Evolutionary conservation across 2,113 vertebrate species (phyloP).

Genomic region (Tetrax tetrax): DNA sequence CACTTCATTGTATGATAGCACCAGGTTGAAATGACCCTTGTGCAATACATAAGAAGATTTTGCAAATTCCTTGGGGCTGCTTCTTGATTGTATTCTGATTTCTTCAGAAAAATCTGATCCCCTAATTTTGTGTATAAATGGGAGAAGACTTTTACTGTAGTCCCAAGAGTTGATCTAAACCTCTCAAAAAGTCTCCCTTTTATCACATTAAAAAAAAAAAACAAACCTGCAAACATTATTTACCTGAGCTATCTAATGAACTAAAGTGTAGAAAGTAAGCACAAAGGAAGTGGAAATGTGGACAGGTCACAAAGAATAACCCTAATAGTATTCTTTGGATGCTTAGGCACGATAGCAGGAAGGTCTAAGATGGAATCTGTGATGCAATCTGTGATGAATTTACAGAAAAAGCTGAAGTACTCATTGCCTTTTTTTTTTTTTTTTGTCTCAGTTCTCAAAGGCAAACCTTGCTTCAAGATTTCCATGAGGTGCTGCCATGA

Average conservation of each 20-base stretch:
- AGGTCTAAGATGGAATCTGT: not conserved
- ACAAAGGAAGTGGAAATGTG: not conserved
- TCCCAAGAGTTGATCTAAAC: not conserved
- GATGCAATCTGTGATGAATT: not conserved
- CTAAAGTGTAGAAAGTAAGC: not conserved
- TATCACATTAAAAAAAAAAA: not conserved
- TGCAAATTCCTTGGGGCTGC: not conserved
- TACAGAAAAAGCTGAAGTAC: not conserved
- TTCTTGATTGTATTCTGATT: not conserved
- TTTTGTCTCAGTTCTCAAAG: too few species aligned
- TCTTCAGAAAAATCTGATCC: not conserved
- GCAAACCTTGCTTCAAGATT: not conserved
- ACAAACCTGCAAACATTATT: not conserved
- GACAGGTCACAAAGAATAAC: not conserved
- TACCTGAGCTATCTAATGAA: not conserved
- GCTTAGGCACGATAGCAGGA: not conserved
- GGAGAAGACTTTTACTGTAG: not conserved
- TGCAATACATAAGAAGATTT: not conserved
- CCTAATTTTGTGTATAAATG: not conserved
- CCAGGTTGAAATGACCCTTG: not conserved
- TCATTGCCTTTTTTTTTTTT: not conserved
- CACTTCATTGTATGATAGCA: not conserved
- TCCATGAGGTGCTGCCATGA: not conserved
- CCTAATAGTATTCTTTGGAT: not conserved
- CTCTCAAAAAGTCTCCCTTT: not conserved